Base-by-base conservation (phyloP, 1,140 invertebrate species). In the Latrodectus geometricus region DNA sequence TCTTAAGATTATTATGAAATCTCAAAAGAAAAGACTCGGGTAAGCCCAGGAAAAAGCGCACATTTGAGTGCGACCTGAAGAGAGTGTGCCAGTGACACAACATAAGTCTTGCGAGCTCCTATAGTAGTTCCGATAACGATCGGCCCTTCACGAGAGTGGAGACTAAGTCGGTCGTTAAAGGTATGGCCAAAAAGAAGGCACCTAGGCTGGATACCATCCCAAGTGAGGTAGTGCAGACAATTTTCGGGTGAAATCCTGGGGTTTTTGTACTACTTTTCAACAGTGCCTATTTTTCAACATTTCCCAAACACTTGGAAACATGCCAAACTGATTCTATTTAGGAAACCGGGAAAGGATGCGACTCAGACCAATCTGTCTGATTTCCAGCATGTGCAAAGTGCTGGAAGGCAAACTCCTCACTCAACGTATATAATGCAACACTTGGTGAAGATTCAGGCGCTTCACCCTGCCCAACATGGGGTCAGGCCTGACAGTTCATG, bases 311-410 rank as follows among this genome's bases (percentile, higher is more conserved):
- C 0, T 8, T 89, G 83, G 88, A 90, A 90, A 88, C 54, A 2
- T 20, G 87, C 88, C 4, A 89, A 89, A 87, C 74, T 90, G 8
- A 70, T 89, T 1, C 83, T 88, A 2, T 73, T 90, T 4, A 74
- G 78, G 0, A 90, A 89, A n/a, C n/a, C n/a, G n/a, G n/a, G n/a
- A n/a, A n/a, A n/a, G n/a, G n/a, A n/a, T n/a, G n/a, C n/a, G n/a
- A 83, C 84, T 88, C 49, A 20, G 88, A 52, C 89, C 89, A 2
- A 89, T 90, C 7, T 89, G 87, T 75, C 80, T 89, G 9, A 86
- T 87, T 5, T 70, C 87, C 11, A 14, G 54, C 14, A 17, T 83
- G 66, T 9, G 81, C 9, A 83, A 83, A 14, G 81, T 83, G 2
- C 48, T 74, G 8, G 81, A 83, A n/a, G n/a, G n/a, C 17, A 83